These are phyloP conservation scores for Platalea minor DNA, from an alignment of 2,797 vertebrate genomes.

Conservation along the genomic window DNA sequence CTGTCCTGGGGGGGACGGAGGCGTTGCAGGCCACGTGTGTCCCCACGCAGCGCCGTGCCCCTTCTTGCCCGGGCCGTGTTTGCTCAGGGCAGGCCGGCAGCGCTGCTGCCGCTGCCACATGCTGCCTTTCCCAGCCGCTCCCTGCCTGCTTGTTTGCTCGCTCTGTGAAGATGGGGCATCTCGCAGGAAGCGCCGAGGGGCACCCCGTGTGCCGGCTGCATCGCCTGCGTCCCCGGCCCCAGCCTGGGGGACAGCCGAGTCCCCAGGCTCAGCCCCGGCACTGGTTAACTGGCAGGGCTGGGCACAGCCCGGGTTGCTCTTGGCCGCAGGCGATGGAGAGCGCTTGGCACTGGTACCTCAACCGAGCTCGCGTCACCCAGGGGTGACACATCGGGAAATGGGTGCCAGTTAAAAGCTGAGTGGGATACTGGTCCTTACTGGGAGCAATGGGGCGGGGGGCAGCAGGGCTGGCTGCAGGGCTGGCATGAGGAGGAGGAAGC, in stretches of 20 bases:
- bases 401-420: not conserved
- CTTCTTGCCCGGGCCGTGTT: rapidly evolving
- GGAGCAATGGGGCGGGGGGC: not conserved
- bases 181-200: not conserved
- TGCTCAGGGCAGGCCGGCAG: not conserved
- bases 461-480: not conserved
- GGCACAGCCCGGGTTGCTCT: not conserved
- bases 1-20: rapidly evolving
- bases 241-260: not conserved
- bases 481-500: not conserved
- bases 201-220: not conserved
- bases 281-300: not conserved
- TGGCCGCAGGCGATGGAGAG: not conserved
- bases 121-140: not conserved
- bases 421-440: not conserved
- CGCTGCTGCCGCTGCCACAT: not conserved
- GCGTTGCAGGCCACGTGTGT: rapidly evolving
- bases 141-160: not conserved
- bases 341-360: not conserved
- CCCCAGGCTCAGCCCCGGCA: not conserved
- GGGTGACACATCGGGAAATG: not conserved
- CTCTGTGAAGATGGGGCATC: rapidly evolving
- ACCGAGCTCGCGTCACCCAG: not conserved
- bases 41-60: rapidly evolving
- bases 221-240: not conserved